These are phyloP conservation scores for Caenorhabditis brenneri DNA, from an alignment of 1,140 invertebrate genomes.

Conservation along the genomic window DNA sequence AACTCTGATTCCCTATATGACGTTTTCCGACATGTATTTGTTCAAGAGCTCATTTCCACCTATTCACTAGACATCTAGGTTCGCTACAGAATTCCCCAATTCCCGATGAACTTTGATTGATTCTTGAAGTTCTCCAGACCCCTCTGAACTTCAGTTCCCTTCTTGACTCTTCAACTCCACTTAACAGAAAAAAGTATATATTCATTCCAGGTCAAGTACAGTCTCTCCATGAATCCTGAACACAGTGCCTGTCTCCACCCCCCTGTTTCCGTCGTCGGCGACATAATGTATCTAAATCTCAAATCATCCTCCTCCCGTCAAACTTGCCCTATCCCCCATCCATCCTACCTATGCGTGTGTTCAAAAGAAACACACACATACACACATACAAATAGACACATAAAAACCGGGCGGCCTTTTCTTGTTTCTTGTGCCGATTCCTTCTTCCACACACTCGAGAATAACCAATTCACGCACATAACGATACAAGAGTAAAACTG, in stretches of 20 bases:
- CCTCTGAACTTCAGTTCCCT: no score
- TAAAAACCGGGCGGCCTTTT: constrained; percentile 11
- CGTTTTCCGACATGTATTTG: no score
- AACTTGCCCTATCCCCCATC: neutral
- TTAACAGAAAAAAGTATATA: no score
- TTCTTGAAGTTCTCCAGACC: no score
- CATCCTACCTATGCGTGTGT: constrained; percentile 26
- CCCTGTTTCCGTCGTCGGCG: no score
- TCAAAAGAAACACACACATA: constrained; percentile 26
- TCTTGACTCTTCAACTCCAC: no score
- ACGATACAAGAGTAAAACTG: neutral
- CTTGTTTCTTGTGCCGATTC: neutral
- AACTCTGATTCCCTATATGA: no score
- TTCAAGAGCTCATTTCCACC: no score
- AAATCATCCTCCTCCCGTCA: neutral
- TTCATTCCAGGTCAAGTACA: constrained; percentile 11
- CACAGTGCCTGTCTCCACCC: neutral
- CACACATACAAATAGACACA: neutral
- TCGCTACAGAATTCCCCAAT: no score
- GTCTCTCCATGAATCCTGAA: neutral
- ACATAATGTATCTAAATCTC: neutral
- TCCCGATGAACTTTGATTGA: no score
- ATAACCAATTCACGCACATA: constrained; percentile 13
- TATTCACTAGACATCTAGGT: no score
- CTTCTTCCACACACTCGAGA: constrained; percentile 4